Evolutionary conservation across 2,888 invertebrate species (phyloP).

Genomic region (Diarsia rubi): DNA sequence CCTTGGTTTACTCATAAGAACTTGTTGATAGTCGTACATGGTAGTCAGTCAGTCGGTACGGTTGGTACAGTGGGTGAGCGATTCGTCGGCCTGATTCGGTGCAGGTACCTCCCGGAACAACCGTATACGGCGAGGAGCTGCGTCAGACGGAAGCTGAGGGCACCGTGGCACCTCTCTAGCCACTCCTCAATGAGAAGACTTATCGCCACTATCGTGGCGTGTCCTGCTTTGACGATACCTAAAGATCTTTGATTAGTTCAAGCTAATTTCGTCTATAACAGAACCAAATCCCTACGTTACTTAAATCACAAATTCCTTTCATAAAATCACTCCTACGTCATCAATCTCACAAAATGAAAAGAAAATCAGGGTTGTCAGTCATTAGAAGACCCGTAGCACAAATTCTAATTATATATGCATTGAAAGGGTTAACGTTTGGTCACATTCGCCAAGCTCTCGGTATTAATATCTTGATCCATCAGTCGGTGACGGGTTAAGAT

Average conservation of each 20-base stretch:
- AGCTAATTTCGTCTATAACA: background rate
- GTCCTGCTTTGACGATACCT: background rate
- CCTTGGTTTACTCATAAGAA: too few relatives aligned
- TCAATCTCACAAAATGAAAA: slow-evolving; percentile 71
- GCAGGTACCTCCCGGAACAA: too few relatives aligned
- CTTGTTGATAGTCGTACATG: too few relatives aligned
- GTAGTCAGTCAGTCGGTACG: too few relatives aligned
- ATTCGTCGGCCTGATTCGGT: too few relatives aligned
- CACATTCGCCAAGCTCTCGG: slow-evolving; percentile 89
- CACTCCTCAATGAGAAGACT: too few relatives aligned
- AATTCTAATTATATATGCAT: slow-evolving; percentile 83
- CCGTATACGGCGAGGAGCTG: too few relatives aligned
- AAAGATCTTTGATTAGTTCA: background rate
- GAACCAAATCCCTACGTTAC: background rate
- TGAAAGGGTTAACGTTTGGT: slow-evolving; percentile 86
- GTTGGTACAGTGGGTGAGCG: too few relatives aligned
- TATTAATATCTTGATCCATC: slow-evolving; percentile 91
- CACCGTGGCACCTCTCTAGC: too few relatives aligned
- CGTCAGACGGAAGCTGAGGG: too few relatives aligned
- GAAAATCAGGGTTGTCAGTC: slow-evolving; percentile 78
- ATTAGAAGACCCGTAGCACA: slow-evolving; percentile 75
- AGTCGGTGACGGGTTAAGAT: slow-evolving; percentile 88
- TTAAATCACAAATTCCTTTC: slow-evolving; percentile 54
- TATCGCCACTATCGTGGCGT: too few relatives aligned
- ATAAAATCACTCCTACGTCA: slow-evolving; percentile 61